A percentile compares a stretch with the other conserved stretches of the same genome.
Evolutionary conservation across 2,113 vertebrate genomes (phyloP).

Genomic region (Neodontobutis hainanensis): DNA sequence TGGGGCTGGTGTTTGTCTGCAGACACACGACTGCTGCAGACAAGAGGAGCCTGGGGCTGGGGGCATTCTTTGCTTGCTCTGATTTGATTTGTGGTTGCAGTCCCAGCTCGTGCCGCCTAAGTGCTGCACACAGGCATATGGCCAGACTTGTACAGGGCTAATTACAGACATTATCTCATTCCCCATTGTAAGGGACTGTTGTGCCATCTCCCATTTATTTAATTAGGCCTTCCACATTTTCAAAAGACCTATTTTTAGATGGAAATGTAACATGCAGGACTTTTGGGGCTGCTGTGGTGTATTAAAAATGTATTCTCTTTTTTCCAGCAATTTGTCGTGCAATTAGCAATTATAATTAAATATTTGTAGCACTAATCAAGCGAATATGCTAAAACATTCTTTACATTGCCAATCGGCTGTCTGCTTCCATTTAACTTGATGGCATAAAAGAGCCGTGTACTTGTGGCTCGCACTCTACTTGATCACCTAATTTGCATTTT

Average conservation of each 20-base stretch:
- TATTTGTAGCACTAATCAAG: conserved; percentile 98
- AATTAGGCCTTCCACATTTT: conserved; percentile 97
- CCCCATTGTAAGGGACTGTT: conserved; percentile 90
- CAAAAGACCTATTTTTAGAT: conserved; percentile 89
- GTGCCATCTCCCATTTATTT: conserved; percentile 97
- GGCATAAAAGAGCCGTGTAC: conserved; percentile 94
- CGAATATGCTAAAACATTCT: conserved; percentile 98
- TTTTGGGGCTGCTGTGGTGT: conserved; percentile 67
- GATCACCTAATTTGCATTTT: conserved; percentile 99
- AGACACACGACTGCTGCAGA: too few species aligned
- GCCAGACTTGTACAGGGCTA: conserved; percentile 83
- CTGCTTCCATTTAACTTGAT: conserved; percentile 98
- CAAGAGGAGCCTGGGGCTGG: conserved; percentile 28
- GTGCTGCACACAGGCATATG: conserved; percentile 81
- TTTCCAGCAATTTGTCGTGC: conserved; percentile 97
- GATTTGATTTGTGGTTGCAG: conserved; percentile 75
- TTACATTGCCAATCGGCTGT: conserved; percentile 93
- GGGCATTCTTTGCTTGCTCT: conserved; percentile 59
- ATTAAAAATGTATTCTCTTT: conserved; percentile 82
- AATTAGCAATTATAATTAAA: conserved; percentile 97
- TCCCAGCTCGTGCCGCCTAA: conserved; percentile 62
- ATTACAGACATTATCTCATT: conserved; percentile 93
- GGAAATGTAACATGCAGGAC: conserved; percentile 81
- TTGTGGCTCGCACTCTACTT: conserved; percentile 97
- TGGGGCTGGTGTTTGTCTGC: too few species aligned